Conservation (phyloP, 2,888 invertebrate genomes). For the Notocelia uddmanniana region DNA sequence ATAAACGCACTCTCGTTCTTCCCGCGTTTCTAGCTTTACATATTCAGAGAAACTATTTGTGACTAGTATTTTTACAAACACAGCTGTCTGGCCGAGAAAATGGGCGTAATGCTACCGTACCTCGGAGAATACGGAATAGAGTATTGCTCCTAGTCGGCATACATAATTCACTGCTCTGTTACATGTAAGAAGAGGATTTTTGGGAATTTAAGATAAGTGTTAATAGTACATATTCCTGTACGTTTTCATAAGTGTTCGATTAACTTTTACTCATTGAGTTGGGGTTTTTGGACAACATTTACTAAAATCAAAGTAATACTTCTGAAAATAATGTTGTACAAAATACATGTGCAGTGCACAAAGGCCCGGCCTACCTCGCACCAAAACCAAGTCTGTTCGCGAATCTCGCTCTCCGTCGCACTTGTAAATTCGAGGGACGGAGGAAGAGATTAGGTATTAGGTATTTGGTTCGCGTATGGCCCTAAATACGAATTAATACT, state of each 20-base stretch:
- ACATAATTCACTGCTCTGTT: slow-evolving; percentile 17
- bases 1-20: slow-evolving; percentile 1
- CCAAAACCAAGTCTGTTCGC: no score
- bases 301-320: no score
- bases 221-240: not conserved
- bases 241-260: not conserved
- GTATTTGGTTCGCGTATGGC: no score
- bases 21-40: slow-evolving; percentile 1
- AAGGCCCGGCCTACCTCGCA: no score
- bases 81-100: slow-evolving; percentile 17
- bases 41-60: slow-evolving; percentile 29
- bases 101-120: slow-evolving; percentile 18
- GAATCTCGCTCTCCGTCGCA: no score
- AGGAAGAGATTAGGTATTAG: no score
- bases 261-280: not conserved
- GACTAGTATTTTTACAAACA: slow-evolving; percentile 12
- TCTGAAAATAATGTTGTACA: no score
- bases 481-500: no score
- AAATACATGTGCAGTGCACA: no score
- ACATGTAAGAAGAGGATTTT: not conserved
- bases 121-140: slow-evolving; percentile 28
- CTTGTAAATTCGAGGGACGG: no score
- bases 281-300: no score
- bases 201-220: not conserved
- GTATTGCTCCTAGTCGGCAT: slow-evolving; percentile 20